Conservation (phyloP, 92 coral and sea anemone genomes). For the Actinostola sp. region DNA sequence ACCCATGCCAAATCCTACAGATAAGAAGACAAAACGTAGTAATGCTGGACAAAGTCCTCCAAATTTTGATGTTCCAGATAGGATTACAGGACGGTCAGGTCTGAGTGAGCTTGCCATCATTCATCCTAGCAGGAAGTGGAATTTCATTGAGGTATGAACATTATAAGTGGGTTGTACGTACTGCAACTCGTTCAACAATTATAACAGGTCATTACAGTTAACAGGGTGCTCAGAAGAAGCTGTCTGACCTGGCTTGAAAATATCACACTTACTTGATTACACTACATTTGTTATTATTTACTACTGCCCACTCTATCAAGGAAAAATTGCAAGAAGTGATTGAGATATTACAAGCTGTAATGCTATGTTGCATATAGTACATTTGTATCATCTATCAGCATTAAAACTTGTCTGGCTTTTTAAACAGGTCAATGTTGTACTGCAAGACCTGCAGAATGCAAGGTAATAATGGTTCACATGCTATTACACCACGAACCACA, state of each 20-base stretch:
- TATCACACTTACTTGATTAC: too few relatives aligned
- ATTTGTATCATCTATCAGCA: background rate
- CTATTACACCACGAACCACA: too few relatives aligned
- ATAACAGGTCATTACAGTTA: background rate
- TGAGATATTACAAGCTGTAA: too few relatives aligned
- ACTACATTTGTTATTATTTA: too few relatives aligned
- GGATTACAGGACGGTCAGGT: conserved; percentile 85
- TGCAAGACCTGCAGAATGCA: conserved; percentile 80
- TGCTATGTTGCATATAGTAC: background rate
- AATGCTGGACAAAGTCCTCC: background rate
- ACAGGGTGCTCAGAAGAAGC: too few relatives aligned
- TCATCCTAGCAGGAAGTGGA: conserved; percentile 82
- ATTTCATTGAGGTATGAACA: conserved; percentile 82
- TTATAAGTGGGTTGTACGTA: too few relatives aligned
- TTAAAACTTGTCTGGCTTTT: background rate
- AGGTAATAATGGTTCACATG: too few relatives aligned
- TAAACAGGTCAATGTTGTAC: conserved; percentile 78
- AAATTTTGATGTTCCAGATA: conserved; percentile 78
- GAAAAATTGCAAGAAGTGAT: too few relatives aligned
- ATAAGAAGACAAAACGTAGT: conserved; percentile 22
- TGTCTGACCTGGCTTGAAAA: too few relatives aligned
- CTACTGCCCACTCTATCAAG: too few relatives aligned
- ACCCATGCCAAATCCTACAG: conserved; percentile 23
- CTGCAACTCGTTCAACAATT: background rate
- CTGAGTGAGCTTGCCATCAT: conserved; percentile 61